phyloP scores from a whole-genome alignment of 2,888 invertebrate species.

The Cordilura impudica region DNA sequence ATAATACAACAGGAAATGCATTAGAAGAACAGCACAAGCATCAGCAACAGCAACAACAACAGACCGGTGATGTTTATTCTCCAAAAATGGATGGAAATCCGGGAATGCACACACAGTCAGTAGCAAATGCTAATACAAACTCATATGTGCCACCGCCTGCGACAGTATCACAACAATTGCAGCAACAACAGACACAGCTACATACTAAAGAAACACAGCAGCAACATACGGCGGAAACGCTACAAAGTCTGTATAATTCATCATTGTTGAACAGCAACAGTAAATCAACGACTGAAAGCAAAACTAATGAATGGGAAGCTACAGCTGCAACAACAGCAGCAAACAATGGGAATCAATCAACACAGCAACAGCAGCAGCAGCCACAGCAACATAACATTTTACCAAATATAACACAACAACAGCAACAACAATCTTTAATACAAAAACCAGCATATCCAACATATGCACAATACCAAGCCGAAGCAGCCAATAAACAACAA shows the following conservation, averaged over 20 bases:
- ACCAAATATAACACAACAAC: slow-evolving; percentile 46
- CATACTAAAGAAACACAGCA: slow-evolving; percentile 14
- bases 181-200: slow-evolving; percentile 24
- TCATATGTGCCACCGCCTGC: slow-evolving; percentile 54
- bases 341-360: slow-evolving; percentile 14
- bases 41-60: slow-evolving; percentile 59
- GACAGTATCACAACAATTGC: slow-evolving; percentile 20
- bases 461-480: slow-evolving; percentile 73
- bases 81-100: slow-evolving; percentile 33
- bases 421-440: slow-evolving; percentile 40
- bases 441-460: slow-evolving; percentile 68
- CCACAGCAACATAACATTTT: slow-evolving; percentile 51
- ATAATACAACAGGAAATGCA: slow-evolving; percentile 36
- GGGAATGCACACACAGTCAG: not conserved
- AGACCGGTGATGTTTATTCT: slow-evolving; percentile 34
- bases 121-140: slow-evolving; percentile 23
- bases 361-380: slow-evolving; percentile 57
- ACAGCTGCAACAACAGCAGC: slow-evolving; percentile 47
- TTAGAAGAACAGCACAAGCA: slow-evolving; percentile 28
- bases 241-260: slow-evolving; percentile 44
- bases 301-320: slow-evolving; percentile 53
- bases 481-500: slow-evolving; percentile 55
- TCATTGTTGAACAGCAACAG: slow-evolving; percentile 16
- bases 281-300: slow-evolving; percentile 17
- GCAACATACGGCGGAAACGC: slow-evolving; percentile 12